Evolutionary conservation across 2,113 vertebrate species (phyloP).

Genomic region (Lota lota): DNA sequence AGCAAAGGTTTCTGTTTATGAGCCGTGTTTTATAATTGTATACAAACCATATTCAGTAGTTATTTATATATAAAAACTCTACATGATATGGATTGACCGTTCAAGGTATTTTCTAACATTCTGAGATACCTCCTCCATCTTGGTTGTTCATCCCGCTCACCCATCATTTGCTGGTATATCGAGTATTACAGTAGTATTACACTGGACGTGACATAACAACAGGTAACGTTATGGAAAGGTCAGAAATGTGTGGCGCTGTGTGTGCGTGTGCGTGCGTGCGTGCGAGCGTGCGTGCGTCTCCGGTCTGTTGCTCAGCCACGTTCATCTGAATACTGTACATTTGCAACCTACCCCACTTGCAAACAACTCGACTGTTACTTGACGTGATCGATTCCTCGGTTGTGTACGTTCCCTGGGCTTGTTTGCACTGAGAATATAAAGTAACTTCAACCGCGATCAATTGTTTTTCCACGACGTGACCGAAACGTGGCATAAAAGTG

Average conservation of each 20-base stretch:
- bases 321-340: constrained; percentile 65
- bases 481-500: constrained; percentile 48
- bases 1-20: too few relatives aligned
- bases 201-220: background rate
- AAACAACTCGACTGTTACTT: constrained; percentile 45
- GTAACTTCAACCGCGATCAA: constrained; percentile 39
- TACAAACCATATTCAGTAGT: background rate
- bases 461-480: constrained; percentile 48
- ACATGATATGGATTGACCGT: too few relatives aligned
- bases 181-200: constrained; percentile 28
- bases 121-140: background rate
- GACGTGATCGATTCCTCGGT: constrained; percentile 60
- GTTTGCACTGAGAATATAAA: constrained; percentile 60
- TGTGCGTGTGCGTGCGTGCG: too few relatives aligned
- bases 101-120: too few relatives aligned
- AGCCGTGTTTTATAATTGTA: background rate
- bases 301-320: constrained; percentile 56
- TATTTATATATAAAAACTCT: too few relatives aligned
- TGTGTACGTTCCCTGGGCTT: constrained; percentile 48
- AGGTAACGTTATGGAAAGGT: constrained; percentile 55
- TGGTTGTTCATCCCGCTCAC: background rate
- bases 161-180: constrained; percentile 23
- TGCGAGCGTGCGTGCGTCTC: constrained; percentile 29
- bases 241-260: constrained; percentile 49
- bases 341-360: too few relatives aligned